phyloP scores from a whole-genome alignment of 53 echinoderm and acorn worm species.

The Paracentrotus lividus region DNA sequence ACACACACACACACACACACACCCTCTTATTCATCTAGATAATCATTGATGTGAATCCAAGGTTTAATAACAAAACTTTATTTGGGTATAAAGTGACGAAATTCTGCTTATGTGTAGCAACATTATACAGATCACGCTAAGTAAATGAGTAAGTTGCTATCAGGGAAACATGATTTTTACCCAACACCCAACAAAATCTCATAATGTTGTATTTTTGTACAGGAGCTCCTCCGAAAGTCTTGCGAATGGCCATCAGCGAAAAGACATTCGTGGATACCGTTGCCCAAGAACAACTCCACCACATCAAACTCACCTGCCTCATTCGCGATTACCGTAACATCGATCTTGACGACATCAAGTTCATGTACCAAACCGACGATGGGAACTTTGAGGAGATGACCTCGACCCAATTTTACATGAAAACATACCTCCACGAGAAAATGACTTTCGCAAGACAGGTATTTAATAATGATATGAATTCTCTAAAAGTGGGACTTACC shows the following conservation, averaged over 20 bases:
- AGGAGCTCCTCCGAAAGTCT: neutral
- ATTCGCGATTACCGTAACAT: neutral
- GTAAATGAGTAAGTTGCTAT: too few relatives aligned
- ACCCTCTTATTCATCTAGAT: too few relatives aligned
- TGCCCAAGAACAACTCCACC: neutral
- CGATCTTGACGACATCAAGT: neutral
- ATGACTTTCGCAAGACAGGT: neutral
- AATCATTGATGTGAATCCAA: too few relatives aligned
- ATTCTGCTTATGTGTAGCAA: too few relatives aligned
- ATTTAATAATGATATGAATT: neutral
- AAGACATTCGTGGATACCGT: neutral
- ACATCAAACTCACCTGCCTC: constrained; percentile 1
- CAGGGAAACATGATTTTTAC: too few relatives aligned
- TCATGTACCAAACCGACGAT: neutral
- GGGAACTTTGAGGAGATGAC: neutral
- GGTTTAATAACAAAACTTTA: too few relatives aligned
- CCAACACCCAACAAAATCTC: too few relatives aligned
- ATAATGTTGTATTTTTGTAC: neutral
- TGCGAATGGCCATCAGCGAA: neutral
- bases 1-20: too few relatives aligned
- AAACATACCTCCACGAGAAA: neutral
- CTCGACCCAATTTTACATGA: neutral
- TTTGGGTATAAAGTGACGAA: too few relatives aligned
- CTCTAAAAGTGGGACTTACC: neutral
- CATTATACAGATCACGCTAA: too few relatives aligned